These are phyloP conservation scores for Temnothorax nylanderi DNA, from an alignment of 1,140 invertebrate genomes.

Conservation along the genomic window DNA sequence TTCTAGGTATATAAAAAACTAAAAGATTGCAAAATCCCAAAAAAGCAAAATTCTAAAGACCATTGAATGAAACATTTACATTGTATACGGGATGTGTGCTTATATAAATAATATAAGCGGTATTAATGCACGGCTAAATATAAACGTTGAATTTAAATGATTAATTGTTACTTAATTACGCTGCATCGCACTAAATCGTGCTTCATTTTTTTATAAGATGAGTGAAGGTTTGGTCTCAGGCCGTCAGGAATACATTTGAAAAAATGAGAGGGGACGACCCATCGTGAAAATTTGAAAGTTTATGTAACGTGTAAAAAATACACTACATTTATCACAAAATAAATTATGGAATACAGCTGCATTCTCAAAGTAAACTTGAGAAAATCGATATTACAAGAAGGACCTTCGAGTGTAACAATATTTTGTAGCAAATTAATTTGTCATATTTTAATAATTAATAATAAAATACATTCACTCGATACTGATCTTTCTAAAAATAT, in stretches of 20 bases:
- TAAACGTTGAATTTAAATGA: conserved; percentile 6
- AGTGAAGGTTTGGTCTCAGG: conserved; percentile 48
- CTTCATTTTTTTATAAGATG: conserved; percentile 11
- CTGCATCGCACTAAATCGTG: conserved; percentile 7
- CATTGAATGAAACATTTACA: not conserved
- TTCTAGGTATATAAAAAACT: not conserved
- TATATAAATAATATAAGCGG: conserved; percentile 13
- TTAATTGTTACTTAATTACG: conserved; percentile 12
- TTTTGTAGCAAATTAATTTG: conserved; percentile 1
- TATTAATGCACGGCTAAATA: not conserved
- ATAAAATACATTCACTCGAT: not conserved
- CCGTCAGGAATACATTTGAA: conserved; percentile 34
- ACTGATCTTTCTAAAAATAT: not conserved
- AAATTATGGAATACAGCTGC: not conserved
- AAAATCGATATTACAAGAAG: not conserved
- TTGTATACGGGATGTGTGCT: conserved; percentile 17
- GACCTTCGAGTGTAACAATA: not conserved
- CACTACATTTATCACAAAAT: not conserved
- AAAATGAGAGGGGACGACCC: conserved; percentile 13
- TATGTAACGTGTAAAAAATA: not conserved
- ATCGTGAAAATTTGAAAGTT: conserved; percentile 3
- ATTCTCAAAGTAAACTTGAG: not conserved
- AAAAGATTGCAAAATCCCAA: not conserved
- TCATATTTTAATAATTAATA: not conserved
- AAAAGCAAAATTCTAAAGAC: not conserved